A percentile compares a stretch with the other conserved stretches of the same genome.
phyloP scores from a whole-genome alignment of 2,113 vertebrate genomes.

The Xiphias gladius region DNA sequence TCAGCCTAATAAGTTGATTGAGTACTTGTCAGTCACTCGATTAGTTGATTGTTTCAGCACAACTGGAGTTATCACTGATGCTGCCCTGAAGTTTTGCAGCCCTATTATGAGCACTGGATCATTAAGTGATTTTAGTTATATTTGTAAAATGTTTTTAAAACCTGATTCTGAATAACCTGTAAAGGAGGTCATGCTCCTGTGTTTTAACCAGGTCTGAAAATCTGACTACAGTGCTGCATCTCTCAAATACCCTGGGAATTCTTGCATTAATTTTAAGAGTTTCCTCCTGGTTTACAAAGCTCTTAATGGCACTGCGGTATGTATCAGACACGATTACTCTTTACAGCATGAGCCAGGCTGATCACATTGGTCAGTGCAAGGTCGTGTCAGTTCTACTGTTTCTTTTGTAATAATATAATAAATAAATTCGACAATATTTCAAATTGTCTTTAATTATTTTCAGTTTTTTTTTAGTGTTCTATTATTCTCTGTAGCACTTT shows the following conservation, averaged over 20 bases:
- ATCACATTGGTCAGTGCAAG: neutral
- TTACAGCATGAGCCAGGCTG: neutral
- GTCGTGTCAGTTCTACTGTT: too few relatives aligned
- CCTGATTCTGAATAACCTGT: neutral
- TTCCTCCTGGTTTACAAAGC: conserved; percentile 16
- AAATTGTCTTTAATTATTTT: neutral
- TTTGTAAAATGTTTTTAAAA: neutral
- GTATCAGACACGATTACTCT: neutral
- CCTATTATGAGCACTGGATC: neutral
- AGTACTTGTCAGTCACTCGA: too few relatives aligned
- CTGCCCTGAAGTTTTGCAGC: neutral
- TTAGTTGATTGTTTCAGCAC: neutral
- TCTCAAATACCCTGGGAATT: neutral
- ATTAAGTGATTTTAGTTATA: neutral
- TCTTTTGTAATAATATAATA: too few relatives aligned
- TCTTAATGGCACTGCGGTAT: neutral
- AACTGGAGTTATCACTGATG: neutral
- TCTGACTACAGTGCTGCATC: neutral
- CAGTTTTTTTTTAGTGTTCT: neutral
- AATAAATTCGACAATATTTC: neutral
- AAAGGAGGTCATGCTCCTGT: neutral
- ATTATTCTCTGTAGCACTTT: neutral
- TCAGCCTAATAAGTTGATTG: neutral
- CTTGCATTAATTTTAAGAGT: neutral
- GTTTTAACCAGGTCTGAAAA: neutral